Evolutionary conservation across 2,797 vertebrate genomes (phyloP), one percentile per base, ranked within the genome.

Genomic region (Leptodactylus fallax): DNA sequence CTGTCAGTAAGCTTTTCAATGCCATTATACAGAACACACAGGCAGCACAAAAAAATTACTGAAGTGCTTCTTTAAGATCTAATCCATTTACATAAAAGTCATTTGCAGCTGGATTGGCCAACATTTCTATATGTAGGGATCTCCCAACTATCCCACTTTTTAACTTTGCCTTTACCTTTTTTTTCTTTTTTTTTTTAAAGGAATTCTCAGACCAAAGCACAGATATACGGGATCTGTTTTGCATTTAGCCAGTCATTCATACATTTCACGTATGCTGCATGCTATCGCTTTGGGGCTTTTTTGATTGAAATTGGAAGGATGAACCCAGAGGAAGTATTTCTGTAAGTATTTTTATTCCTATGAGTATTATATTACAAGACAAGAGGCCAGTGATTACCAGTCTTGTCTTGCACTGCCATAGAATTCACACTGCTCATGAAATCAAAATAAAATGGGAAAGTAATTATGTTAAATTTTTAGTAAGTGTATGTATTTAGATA

Each of bases 271-370:
- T 87, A 61, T 53, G 90, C 86, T 47, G 85, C 86, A 14, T 56
- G 80, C 55, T 92, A 92, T 76, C 67, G 9, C 3, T 92, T 93
- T 89, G 91, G 90, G 16, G 51, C 79, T 25, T 91, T 91, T 89
- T 78, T 94, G 92, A 91, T 93, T 91, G 88, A 87, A 91, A 65
- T 79, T 88, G 90, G 92, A 81, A 88, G 87, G 85, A 92, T 93
- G 90, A 91, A 91, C 83, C 51, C 91, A 58, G 92, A 94, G 55
- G 88, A 90, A 86, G 87, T 93, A 91, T 93, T 94, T 83, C 90
- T 79, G 88, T 92, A 92, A 93, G 92, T 90, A 81, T 49, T 90
- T 78, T 89, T 19, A 14, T 17, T 85, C 77, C 3, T 72, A 11
- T 47, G 0, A 12, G 49, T 47, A 19, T 77, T 77, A 74, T 12